Evolutionary conservation across 2,113 vertebrate genomes (phyloP).

Genomic region (Phasianus colchicus): DNA sequence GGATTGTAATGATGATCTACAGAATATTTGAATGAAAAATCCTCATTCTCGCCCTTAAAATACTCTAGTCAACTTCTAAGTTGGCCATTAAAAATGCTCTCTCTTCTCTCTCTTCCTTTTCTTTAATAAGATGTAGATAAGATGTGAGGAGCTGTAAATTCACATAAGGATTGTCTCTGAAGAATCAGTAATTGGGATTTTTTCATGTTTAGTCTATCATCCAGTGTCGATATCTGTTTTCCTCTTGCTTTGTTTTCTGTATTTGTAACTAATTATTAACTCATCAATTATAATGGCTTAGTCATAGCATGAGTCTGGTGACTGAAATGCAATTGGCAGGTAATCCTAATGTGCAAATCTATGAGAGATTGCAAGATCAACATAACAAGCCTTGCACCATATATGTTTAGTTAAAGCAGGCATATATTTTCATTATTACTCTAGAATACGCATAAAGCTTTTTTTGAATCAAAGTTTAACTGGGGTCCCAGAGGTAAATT

Average conservation of each 20-base stretch:
- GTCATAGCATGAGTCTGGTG: background rate
- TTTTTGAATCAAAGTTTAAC: background rate
- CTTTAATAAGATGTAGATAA: background rate
- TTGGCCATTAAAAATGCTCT: background rate
- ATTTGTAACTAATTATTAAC: background rate
- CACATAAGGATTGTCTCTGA: background rate
- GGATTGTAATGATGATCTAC: background rate
- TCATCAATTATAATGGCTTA: background rate
- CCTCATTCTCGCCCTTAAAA: background rate
- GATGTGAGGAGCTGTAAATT: background rate
- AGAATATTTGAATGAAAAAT: background rate
- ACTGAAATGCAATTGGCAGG: background rate
- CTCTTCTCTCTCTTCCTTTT: background rate
- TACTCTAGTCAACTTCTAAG: background rate
- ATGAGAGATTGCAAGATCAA: background rate
- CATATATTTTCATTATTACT: background rate
- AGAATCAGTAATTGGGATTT: background rate
- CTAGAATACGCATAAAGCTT: background rate
- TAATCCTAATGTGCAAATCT: background rate
- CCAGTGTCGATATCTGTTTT: background rate
- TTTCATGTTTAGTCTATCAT: background rate
- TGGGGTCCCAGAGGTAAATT: background rate
- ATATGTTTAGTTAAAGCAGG: background rate
- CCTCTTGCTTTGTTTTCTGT: background rate
- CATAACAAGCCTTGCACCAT: background rate